Conservation (phyloP, 2,113 vertebrate genomes). For the Aspidoscelis tigris region DNA sequence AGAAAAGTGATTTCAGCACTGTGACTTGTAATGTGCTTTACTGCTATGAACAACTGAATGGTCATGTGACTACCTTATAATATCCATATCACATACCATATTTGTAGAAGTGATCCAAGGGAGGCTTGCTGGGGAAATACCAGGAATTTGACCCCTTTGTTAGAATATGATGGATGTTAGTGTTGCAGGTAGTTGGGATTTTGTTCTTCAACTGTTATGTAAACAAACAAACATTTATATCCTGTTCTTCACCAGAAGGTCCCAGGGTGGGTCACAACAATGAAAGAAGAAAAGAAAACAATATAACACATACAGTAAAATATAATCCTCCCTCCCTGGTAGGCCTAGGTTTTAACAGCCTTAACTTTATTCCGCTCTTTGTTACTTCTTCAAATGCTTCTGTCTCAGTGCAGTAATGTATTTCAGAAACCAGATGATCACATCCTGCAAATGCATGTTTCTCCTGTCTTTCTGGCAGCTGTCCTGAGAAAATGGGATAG, state of each 20-base stretch:
- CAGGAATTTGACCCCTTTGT: no score
- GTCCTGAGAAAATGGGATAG: no score
- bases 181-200: background rate
- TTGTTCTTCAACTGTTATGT: background rate
- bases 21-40: conserved; percentile 1
- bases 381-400: background rate
- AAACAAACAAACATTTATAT: no score
- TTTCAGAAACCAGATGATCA: background rate
- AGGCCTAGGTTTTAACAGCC: background rate
- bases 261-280: no score
- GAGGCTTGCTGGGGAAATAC: no score
- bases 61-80: background rate
- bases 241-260: no score
- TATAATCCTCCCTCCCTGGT: no score
- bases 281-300: no score
- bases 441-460: background rate
- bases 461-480: no score
- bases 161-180: background rate
- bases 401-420: background rate
- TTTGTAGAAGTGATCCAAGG: background rate
- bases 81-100: background rate
- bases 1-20: background rate
- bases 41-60: background rate
- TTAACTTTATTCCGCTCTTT: background rate
- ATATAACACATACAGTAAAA: no score